These are phyloP conservation scores for Onychostoma macrolepis DNA, from an alignment of 2,113 vertebrate genomes.

Conservation along the genomic window DNA sequence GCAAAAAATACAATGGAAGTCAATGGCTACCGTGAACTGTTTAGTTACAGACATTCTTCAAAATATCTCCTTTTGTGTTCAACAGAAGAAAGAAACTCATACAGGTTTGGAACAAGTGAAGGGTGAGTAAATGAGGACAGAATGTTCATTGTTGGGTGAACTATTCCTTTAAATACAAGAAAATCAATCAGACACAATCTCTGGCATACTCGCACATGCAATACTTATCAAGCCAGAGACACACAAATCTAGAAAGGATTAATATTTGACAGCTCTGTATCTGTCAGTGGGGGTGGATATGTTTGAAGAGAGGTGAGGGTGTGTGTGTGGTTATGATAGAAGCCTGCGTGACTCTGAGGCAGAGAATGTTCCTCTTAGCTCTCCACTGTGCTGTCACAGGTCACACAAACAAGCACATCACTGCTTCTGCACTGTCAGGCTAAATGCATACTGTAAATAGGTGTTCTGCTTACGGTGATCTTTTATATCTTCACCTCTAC, in stretches of 20 bases:
- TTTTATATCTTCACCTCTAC: not conserved
- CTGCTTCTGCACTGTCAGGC: not conserved
- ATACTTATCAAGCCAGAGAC: constrained; percentile 52
- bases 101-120: not conserved
- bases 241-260: constrained; percentile 57
- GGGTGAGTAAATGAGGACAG: not conserved
- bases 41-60: too few relatives aligned
- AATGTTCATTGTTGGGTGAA: too few relatives aligned
- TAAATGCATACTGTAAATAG: not conserved
- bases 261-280: constrained; percentile 56
- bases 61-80: too few relatives aligned
- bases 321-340: constrained; percentile 56
- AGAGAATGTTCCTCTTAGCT: constrained; percentile 65
- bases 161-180: not conserved
- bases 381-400: constrained; percentile 58
- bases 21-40: too few relatives aligned
- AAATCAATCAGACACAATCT: not conserved
- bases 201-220: not conserved
- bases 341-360: constrained; percentile 72
- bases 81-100: too few relatives aligned
- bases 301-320: constrained; percentile 59
- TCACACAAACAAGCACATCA: constrained; percentile 27
- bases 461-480: not conserved
- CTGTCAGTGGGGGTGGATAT: constrained; percentile 61
- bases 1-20: too few relatives aligned